Percentiles rank a stretch among this genome's conserved stretches.
phyloP scores from a whole-genome alignment of 2,888 invertebrate species.

The Philhelius pedissequus region DNA sequence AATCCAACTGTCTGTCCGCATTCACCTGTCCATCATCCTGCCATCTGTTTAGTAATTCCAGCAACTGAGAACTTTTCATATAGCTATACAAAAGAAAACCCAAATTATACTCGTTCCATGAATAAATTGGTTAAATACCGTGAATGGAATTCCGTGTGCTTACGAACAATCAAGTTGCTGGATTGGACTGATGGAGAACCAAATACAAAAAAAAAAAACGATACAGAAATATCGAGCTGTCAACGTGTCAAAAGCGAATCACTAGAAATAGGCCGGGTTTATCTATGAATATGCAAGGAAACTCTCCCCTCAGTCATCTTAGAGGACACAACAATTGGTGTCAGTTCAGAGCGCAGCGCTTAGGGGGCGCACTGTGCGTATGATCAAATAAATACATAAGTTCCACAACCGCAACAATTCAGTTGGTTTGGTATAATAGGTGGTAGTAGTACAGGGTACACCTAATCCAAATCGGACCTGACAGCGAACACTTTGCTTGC shows the following conservation, averaged over 20 bases:
- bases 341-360: too few species aligned
- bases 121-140: conserved; percentile 64
- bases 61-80: conserved; percentile 12
- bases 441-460: background rate
- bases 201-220: background rate
- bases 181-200: too few species aligned
- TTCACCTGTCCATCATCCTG: conserved; percentile 66
- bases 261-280: conserved; percentile 7
- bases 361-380: conserved; percentile 40
- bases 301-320: background rate
- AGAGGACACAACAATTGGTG: background rate
- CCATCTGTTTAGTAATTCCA: conserved; percentile 54
- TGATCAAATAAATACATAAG: conserved; percentile 13
- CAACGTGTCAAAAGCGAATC: conserved; percentile 54
- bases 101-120: conserved; percentile 22
- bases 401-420: conserved; percentile 55
- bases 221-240: conserved; percentile 54
- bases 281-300: background rate
- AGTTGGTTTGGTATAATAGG: background rate
- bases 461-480: conserved; percentile 52
- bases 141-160: conserved; percentile 37
- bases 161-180: background rate
- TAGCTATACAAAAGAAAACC: conserved; percentile 30
- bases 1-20: conserved; percentile 63
- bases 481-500: conserved; percentile 65